phyloP scores from a whole-genome alignment of 2,113 vertebrate genomes.

The Brienomyrus brachyistius region DNA sequence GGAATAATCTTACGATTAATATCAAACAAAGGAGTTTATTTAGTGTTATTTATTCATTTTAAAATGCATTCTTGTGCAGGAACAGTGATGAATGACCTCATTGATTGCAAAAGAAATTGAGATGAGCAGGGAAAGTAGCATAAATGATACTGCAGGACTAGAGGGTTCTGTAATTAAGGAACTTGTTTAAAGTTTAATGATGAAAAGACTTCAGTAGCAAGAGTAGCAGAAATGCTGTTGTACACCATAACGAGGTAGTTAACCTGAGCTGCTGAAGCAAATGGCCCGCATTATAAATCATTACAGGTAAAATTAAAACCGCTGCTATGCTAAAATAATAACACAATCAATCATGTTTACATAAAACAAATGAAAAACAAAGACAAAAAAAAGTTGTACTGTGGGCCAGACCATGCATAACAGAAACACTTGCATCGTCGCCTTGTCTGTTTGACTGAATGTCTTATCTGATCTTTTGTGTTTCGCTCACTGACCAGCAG shows the following conservation, averaged over 20 bases:
- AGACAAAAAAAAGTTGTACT: background rate
- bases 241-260: background rate
- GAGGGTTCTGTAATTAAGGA: background rate
- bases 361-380: background rate
- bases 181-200: background rate
- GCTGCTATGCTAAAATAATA: background rate
- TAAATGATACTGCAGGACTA: background rate
- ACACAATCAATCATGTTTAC: background rate
- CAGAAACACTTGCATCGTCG: background rate
- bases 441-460: background rate
- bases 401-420: background rate
- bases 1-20: background rate
- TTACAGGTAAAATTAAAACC: background rate
- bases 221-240: background rate
- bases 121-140: background rate
- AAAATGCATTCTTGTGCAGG: too few species aligned
- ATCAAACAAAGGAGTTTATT: background rate
- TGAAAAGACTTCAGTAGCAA: background rate
- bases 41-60: background rate
- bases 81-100: background rate
- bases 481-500: background rate
- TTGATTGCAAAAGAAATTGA: too few species aligned
- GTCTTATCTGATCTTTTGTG: background rate
- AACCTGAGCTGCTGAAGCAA: background rate
- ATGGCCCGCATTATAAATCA: background rate